A percentile compares a stretch with the other conserved stretches of the same genome.
These are phyloP conservation scores for Corythornis vintsioides DNA, from an alignment of 2,113 vertebrate species.

Conservation along the genomic window DNA sequence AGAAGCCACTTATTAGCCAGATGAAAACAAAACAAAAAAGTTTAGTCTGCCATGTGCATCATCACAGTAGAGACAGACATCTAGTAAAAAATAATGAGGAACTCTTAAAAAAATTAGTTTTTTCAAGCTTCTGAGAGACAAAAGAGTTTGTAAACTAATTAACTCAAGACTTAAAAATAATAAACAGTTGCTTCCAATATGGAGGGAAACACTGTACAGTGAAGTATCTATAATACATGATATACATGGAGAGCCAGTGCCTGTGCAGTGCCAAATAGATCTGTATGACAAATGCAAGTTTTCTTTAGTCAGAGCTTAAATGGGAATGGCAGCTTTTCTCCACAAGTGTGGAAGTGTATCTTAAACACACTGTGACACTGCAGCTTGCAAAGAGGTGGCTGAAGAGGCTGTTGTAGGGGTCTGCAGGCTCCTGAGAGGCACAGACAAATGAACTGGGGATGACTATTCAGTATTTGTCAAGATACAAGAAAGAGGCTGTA, in stretches of 20 bases:
- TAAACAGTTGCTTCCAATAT: neutral
- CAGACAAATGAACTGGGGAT: neutral
- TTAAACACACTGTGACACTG: neutral
- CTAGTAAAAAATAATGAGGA: neutral
- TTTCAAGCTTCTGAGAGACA: constrained; percentile 25
- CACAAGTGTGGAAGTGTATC: neutral
- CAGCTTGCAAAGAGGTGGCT: neutral
- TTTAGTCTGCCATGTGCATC: constrained; percentile 1
- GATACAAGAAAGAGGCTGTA: constrained; percentile 23
- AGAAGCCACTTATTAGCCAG: neutral
- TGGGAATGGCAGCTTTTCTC: neutral
- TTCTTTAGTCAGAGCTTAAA: neutral
- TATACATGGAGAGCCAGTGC: fast-evolving
- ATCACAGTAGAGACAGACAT: constrained; percentile 20
- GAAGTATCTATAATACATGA: neutral
- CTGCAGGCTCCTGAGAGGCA: neutral
- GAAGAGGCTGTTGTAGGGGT: neutral
- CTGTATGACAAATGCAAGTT: neutral
- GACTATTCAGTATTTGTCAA: constrained; percentile 29
- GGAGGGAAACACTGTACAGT: neutral
- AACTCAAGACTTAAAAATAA: constrained; percentile 13
- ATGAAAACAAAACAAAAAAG: neutral
- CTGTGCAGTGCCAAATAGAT: neutral
- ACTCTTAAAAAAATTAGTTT: neutral
- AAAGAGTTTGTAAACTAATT: neutral